Evolutionary conservation across 2,797 vertebrate genomes (phyloP), one percentile per base, ranked within the genome.

Genomic region (Epinephelus awoara): DNA sequence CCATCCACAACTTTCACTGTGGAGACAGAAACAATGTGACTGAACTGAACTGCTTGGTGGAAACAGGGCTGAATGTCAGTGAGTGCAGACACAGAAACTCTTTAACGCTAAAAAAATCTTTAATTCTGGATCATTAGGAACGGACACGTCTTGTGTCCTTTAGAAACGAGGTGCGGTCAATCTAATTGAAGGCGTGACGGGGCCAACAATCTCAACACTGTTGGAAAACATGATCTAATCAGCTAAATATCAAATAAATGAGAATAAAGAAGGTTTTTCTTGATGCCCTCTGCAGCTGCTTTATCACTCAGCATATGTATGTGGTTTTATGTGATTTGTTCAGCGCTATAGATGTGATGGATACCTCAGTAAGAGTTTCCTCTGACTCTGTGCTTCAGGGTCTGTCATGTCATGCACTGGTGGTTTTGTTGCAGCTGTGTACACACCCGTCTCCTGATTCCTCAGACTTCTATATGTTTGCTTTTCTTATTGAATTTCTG

Each of bases 391-490:
- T n/a, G 15, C 40, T 65, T 21, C 50, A 25, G 50, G 12, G 13
- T 71, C 17, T 47, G 7, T 46, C 2, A 6, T 27, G 62, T 51
- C 2, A 1, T 21, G 46, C 8, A 2, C n/a, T 7, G 8, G 1
- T 14, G 4, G 19, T 10, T 23, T 1, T 64, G 5, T 56, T 63
- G 57, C 76, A 84, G 85, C 86, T 86, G 82, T 29, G 57, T n/a
- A 56, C 54, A 79, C 80, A 79, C 10, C 13, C 0, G 1, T 2
- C 15, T 15, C 3, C 58, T 19, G 13, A 12, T 13, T 18, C 55
- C 47, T 51, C 46, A 51, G n/a, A 7, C 0, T 2, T 69, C 21
- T 62, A 19, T 44, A 3, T 51, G 34, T 82, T 58, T 83, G 44
- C 23, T 52, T 70, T 67, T 14, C 17, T 0, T 19, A 21, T 55